Conservation (phyloP, 92 coral and sea anemone species). For the Scolanthus callimorphus region DNA sequence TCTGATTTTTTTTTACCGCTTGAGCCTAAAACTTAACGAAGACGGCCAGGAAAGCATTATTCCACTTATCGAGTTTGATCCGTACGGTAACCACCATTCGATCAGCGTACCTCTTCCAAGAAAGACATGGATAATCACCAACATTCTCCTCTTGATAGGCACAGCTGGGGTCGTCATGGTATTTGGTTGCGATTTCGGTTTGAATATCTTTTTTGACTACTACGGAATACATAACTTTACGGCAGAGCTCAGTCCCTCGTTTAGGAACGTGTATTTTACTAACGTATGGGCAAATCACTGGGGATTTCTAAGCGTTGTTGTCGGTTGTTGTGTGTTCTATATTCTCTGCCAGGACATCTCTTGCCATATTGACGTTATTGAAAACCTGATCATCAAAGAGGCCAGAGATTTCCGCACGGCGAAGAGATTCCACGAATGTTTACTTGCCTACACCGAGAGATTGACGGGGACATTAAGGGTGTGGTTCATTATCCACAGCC, state of each 20-base stretch:
- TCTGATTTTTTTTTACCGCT: not conserved
- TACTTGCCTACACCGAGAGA: conserved; percentile 50
- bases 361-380: conserved; percentile 49
- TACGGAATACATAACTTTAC: conserved; percentile 47
- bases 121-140: conserved; percentile 41
- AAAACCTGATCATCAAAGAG: conserved; percentile 21
- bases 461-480: conserved; percentile 25
- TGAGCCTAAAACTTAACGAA: not conserved
- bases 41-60: conserved; percentile 16
- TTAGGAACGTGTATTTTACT: conserved; percentile 17
- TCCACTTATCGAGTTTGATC: conserved; percentile 44
- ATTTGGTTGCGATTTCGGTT: conserved; percentile 29
- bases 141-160: conserved; percentile 33
- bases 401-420: conserved; percentile 48
- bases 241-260: conserved; percentile 10
- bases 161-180: conserved; percentile 19
- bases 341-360: conserved; percentile 49
- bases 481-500: conserved; percentile 55
- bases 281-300: conserved; percentile 30
- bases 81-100: conserved; percentile 39
- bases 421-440: conserved; percentile 49
- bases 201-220: conserved; percentile 48
- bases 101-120: conserved; percentile 11
- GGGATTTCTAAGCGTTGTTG: conserved; percentile 42
- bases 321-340: conserved; percentile 53